A percentile compares a stretch with the other conserved stretches of the same genome.
These are phyloP conservation scores for Lithophane ornitopus DNA, from an alignment of 2,888 invertebrate species.

Conservation along the genomic window DNA sequence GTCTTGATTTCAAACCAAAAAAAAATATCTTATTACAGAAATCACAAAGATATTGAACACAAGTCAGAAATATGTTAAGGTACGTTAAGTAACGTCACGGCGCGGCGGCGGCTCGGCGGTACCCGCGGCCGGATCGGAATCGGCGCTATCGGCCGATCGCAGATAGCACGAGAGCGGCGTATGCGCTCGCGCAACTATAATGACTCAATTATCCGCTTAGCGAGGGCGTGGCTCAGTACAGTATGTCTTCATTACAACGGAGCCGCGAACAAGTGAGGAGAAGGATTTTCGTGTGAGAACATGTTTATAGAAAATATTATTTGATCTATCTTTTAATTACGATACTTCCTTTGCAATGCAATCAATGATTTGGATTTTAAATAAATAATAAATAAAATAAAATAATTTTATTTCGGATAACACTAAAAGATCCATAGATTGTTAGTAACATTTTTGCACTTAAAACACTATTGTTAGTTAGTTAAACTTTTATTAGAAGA, in stretches of 20 bases:
- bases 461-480: too few species aligned
- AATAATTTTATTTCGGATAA: too few species aligned
- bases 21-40: too few species aligned
- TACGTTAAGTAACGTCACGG: conserved; percentile 49
- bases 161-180: conserved; percentile 76
- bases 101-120: conserved; percentile 47
- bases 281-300: conserved; percentile 36
- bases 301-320: neutral
- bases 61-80: conserved; percentile 37
- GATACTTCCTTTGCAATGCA: neutral
- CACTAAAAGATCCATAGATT: too few species aligned
- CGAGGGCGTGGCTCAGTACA: conserved; percentile 83
- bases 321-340: neutral
- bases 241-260: conserved; percentile 88
- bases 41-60: neutral
- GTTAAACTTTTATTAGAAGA: too few species aligned
- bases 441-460: too few species aligned
- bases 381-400: too few species aligned
- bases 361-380: neutral
- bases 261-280: conserved; percentile 70
- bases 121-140: conserved; percentile 79
- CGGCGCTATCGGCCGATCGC: conserved; percentile 79
- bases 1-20: neutral
- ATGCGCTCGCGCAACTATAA: conserved; percentile 88
- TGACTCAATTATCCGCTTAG: conserved; percentile 91